These are phyloP conservation scores for Calameuta idolon DNA, from an alignment of 2,888 invertebrate species.

Conservation along the genomic window DNA sequence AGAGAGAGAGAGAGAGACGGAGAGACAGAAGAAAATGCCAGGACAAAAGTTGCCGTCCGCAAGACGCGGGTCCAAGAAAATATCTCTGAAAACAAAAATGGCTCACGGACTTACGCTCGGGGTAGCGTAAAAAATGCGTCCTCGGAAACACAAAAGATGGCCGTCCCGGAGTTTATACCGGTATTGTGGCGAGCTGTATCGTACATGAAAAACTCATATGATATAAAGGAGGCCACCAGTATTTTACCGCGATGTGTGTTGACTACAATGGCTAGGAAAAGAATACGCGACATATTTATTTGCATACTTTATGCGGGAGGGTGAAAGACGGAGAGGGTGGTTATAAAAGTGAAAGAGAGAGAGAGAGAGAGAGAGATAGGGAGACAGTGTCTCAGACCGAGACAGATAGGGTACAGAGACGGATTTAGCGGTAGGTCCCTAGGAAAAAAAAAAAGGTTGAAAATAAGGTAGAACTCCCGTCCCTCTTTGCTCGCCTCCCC, in stretches of 20 bases:
- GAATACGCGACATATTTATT: conserved; percentile 57
- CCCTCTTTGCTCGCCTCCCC: too few species aligned
- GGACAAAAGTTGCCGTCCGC: too few species aligned
- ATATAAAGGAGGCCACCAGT: conserved; percentile 54
- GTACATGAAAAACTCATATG: conserved; percentile 47
- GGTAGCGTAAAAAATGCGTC: conserved; percentile 9
- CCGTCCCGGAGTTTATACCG: conserved; percentile 29
- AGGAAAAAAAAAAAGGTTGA: too few species aligned
- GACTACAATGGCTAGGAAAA: conserved; percentile 52
- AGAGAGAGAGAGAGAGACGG: neutral
- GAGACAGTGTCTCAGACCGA: conserved; percentile 65
- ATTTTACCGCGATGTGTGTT: conserved; percentile 46
- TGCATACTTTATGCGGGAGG: conserved; percentile 37
- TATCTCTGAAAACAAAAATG: neutral
- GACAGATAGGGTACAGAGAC: conserved; percentile 46
- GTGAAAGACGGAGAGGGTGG: neutral
- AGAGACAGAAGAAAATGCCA: neutral
- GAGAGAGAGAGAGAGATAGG: conserved; percentile 65
- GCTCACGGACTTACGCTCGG: neutral
- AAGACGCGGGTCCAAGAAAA: neutral
- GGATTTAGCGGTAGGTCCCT: conserved; percentile 2
- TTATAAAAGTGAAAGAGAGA: conserved; percentile 55
- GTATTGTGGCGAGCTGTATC: conserved; percentile 29
- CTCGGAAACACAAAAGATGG: conserved; percentile 26
- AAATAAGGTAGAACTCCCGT: too few species aligned